These are phyloP conservation scores for Bufotes viridis DNA, from an alignment of 2,797 vertebrate species.

Conservation along the genomic window DNA sequence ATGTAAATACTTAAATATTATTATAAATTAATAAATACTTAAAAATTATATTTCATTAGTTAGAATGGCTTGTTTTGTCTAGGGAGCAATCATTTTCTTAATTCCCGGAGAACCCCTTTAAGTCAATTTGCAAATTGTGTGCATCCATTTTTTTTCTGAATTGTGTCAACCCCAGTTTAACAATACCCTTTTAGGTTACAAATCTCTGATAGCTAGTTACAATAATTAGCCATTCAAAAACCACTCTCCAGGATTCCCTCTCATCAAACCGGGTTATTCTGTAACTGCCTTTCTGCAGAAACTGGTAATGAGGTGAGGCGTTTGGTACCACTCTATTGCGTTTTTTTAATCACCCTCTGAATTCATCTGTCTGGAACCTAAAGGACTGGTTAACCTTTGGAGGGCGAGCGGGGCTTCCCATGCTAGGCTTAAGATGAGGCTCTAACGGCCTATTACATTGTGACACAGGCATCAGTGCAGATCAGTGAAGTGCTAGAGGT, in stretches of 20 bases:
- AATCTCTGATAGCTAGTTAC: conserved; percentile 53
- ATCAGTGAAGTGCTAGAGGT: conserved; percentile 53
- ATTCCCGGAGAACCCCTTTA: too few relatives aligned
- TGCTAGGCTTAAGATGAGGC: conserved; percentile 28
- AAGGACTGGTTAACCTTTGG: conserved; percentile 60
- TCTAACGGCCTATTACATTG: conserved; percentile 22
- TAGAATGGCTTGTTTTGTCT: too few relatives aligned
- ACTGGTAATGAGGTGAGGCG: conserved; percentile 58
- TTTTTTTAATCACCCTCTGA: conserved; percentile 60
- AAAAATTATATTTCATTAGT: too few relatives aligned
- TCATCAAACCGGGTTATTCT: conserved; percentile 57
- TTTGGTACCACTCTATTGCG: conserved; percentile 48
- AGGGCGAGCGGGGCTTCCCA: conserved; percentile 35
- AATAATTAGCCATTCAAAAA: conserved; percentile 60
- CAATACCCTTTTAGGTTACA: conserved; percentile 9
- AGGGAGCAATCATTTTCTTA: too few relatives aligned
- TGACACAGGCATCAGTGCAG: conserved; percentile 51
- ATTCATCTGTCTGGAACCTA: conserved; percentile 60
- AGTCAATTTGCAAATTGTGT: conserved; percentile 18
- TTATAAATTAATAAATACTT: too few relatives aligned
- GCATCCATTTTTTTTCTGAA: neutral
- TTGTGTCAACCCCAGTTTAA: conserved; percentile 10
- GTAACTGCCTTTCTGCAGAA: conserved; percentile 49
- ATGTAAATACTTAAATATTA: too few relatives aligned
- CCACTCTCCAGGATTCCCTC: conserved; percentile 43